These are phyloP conservation scores for Origma solitaria DNA, from an alignment of 2,113 vertebrate genomes.

Conservation along the genomic window DNA sequence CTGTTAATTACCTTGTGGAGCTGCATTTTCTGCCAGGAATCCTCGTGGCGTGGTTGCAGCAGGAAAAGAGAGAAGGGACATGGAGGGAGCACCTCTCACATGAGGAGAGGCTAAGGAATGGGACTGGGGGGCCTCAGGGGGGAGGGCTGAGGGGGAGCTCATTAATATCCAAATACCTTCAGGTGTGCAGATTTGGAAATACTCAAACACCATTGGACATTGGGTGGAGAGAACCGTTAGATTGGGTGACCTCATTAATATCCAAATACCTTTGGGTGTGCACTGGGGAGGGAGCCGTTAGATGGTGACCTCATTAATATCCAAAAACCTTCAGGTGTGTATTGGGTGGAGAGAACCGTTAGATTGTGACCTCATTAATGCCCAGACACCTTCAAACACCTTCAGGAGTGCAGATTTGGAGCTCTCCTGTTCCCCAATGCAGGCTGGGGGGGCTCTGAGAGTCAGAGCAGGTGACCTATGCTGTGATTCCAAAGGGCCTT, in stretches of 20 bases:
- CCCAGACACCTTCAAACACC: no score
- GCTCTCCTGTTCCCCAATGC: accelerated
- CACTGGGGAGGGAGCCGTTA: no score
- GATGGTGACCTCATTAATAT: accelerated
- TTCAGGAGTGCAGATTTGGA: background rate
- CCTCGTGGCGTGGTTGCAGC: background rate
- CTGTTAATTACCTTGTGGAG: background rate
- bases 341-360: no score
- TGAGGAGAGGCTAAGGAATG: no score
- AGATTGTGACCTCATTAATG: accelerated
- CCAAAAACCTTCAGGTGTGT: no score
- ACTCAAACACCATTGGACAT: accelerated
- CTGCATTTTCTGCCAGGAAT: background rate
- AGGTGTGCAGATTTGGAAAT: background rate
- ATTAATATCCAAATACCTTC: accelerated
- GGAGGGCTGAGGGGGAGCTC: background rate
- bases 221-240: no score
- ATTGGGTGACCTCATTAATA: accelerated
- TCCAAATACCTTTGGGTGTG: no score
- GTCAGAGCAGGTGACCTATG: accelerated
- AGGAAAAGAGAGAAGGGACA: background rate
- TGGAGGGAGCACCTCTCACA: accelerated
- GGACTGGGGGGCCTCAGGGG: no score
- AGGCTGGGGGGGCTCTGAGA: background rate
- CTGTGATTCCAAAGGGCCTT: background rate